phyloP scores from a whole-genome alignment of 2,797 vertebrate genomes.

The Trichosurus vulpecula region DNA sequence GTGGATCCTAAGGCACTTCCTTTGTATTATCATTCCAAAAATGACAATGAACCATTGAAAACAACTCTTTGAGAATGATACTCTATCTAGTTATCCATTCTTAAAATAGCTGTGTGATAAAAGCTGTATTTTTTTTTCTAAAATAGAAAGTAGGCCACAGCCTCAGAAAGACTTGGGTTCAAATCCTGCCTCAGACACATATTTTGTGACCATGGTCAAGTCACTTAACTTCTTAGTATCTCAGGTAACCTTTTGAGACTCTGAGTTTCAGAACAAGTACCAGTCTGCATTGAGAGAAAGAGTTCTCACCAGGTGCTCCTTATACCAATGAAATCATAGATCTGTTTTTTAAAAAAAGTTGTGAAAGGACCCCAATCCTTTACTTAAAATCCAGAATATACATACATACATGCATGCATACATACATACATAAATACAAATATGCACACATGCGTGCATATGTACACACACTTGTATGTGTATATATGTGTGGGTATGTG shows the following conservation, averaged over 20 bases:
- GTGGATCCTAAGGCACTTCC: background rate
- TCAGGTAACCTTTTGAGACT: background rate
- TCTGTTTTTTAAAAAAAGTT: background rate
- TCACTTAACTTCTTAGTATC: background rate
- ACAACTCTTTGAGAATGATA: background rate
- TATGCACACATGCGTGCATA: too few species aligned
- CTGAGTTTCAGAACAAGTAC: too few species aligned
- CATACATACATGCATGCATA: too few species aligned
- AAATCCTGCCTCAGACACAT: background rate
- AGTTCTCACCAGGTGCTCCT: background rate
- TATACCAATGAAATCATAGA: background rate
- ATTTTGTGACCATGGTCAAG: background rate
- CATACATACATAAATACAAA: too few species aligned
- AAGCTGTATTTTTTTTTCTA: background rate
- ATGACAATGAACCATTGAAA: background rate
- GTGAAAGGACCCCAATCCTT: background rate
- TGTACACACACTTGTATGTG: too few species aligned
- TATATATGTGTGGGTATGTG: too few species aligned
- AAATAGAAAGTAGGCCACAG: background rate
- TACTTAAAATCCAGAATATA: background rate
- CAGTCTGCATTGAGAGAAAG: background rate
- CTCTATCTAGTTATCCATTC: background rate
- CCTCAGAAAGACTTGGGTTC: background rate
- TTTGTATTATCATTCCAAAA: too few species aligned
- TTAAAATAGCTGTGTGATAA: background rate